These are phyloP conservation scores for Trochalopteron elliotii DNA, from an alignment of 2,113 vertebrate species.

Conservation along the genomic window DNA sequence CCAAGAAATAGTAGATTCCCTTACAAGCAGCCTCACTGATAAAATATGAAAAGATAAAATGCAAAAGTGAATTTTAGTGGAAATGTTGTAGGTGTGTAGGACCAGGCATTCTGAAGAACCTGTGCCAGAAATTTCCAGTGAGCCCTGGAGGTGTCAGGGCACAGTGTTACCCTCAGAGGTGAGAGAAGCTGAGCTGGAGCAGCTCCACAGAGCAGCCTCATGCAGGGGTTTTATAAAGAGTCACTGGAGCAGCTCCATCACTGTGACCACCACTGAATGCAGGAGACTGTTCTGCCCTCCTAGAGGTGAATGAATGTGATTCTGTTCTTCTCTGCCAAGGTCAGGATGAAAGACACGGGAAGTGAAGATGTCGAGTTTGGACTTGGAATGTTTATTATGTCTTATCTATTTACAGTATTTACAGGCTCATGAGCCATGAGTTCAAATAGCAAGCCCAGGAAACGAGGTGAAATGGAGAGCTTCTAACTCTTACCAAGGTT, in stretches of 20 bases:
- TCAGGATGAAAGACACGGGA: no score
- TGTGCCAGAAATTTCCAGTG: background rate
- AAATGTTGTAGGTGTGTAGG: background rate
- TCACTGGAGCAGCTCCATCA: background rate
- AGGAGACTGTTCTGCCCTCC: background rate
- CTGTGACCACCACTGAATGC: background rate
- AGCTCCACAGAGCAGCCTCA: background rate
- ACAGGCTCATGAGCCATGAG: no score
- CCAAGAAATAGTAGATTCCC: background rate
- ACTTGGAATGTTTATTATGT: no score
- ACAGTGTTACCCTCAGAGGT: rapidly evolving
- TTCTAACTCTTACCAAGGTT: no score
- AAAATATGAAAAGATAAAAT: background rate
- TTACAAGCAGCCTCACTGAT: background rate
- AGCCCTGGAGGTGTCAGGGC: background rate
- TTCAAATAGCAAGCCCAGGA: no score
- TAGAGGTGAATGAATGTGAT: background rate
- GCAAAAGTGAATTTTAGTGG: background rate
- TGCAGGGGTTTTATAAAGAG: background rate
- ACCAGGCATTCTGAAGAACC: rapidly evolving
- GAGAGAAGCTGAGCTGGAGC: background rate
- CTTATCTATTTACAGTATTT: no score
- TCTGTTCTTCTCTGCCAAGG: no score
- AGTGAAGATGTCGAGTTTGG: no score
- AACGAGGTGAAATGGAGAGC: no score